Evolutionary conservation across 2,113 vertebrate species (phyloP).

Genomic region (Silurus asotus): DNA sequence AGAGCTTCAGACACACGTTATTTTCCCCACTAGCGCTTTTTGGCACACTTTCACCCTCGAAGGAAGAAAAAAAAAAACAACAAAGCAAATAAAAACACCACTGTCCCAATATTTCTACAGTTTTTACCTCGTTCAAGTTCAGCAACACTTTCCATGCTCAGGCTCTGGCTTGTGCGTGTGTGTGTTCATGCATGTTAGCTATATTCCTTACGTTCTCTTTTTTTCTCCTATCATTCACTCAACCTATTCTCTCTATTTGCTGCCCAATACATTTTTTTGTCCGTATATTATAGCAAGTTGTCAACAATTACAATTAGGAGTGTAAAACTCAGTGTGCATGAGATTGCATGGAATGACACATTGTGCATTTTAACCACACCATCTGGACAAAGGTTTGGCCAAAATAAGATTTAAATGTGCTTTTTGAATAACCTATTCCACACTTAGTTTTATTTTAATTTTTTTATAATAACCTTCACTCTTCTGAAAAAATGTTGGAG

Average conservation of each 20-base stretch:
- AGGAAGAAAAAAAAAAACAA: background rate
- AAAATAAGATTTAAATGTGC: too few species aligned
- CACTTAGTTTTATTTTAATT: too few species aligned
- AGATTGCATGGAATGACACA: too few species aligned
- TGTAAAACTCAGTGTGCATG: too few species aligned
- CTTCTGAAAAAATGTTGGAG: too few species aligned
- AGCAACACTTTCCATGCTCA: background rate
- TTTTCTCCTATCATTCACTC: background rate
- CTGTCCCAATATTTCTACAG: background rate
- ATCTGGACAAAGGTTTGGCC: too few species aligned
- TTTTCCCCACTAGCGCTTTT: background rate
- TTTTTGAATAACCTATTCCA: too few species aligned
- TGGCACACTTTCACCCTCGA: background rate
- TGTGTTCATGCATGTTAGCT: background rate
- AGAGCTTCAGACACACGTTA: background rate
- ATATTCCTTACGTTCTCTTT: background rate
- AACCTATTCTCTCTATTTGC: background rate
- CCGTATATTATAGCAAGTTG: background rate
- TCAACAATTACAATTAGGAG: too few species aligned
- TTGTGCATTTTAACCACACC: too few species aligned
- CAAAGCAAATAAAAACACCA: too few species aligned
- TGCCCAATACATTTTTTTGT: background rate
- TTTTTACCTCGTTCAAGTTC: background rate
- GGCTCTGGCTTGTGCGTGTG: background rate
- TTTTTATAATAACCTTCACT: too few species aligned